Percentiles rank a stretch among this genome's conserved stretches.
Evolutionary conservation across 1,140 invertebrate genomes (phyloP).

Genomic region (Drosophila tropicalis): DNA sequence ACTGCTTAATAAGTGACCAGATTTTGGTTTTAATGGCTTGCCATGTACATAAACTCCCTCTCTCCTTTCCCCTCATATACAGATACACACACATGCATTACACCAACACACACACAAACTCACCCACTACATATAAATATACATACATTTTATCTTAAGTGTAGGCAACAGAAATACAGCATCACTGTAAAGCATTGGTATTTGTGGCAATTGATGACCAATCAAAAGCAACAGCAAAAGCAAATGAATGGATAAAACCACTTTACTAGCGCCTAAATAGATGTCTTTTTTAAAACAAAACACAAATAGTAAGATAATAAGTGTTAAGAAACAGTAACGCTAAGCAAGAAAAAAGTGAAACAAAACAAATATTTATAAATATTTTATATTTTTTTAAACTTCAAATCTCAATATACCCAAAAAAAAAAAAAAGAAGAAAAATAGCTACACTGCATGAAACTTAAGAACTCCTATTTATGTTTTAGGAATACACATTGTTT

Average conservation of each 20-base stretch:
- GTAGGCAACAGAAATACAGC: conserved; percentile 68
- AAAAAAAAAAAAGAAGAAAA: conserved; percentile 2
- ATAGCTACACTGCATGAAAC: conserved; percentile 39
- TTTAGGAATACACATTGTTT: conserved; percentile 6
- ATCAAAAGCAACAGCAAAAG: conserved; percentile 55
- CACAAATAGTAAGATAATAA: conserved; percentile 74
- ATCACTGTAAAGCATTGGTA: conserved; percentile 65
- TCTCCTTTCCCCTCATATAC: conserved; percentile 17
- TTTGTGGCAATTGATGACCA: conserved; percentile 37
- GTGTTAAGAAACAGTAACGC: conserved; percentile 61
- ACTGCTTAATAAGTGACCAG: conserved; percentile 85
- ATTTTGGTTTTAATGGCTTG: conserved; percentile 68
- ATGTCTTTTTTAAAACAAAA: conserved; percentile 69
- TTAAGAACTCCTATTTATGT: conserved; percentile 37
- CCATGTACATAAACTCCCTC: conserved; percentile 70
- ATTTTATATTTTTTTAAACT: conserved; percentile 67
- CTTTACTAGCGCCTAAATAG: conserved; percentile 79
- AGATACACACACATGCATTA: conserved; percentile 16
- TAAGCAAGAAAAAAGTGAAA: conserved; percentile 35
- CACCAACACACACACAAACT: conserved; percentile 22
- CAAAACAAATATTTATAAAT: conserved; percentile 76
- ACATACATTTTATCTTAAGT: conserved; percentile 49
- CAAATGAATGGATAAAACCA: conserved; percentile 43
- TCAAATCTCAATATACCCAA: conserved; percentile 62
- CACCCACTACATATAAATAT: conserved; percentile 29